These are phyloP conservation scores for Caenorhabditis plicata DNA, from an alignment of 2,888 invertebrate genomes.

Conservation along the genomic window DNA sequence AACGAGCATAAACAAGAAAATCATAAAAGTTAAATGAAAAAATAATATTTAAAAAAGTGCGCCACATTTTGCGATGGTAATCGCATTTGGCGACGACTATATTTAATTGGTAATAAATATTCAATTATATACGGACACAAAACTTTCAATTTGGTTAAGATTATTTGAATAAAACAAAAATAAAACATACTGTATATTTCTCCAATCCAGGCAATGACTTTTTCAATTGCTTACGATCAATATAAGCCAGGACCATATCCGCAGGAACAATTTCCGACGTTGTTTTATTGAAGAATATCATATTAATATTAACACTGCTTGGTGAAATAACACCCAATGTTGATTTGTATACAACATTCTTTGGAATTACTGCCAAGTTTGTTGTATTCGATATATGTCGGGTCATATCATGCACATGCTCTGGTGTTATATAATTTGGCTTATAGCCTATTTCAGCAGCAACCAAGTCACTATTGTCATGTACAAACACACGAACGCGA, in stretches of 20 bases:
- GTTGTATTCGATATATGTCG: slow-evolving; percentile 13
- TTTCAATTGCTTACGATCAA: not conserved
- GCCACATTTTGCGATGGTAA: no score
- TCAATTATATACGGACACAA: no score
- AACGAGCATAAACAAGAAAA: no score
- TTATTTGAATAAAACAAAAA: not conserved
- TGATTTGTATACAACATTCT: slow-evolving; percentile 16
- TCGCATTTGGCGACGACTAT: no score
- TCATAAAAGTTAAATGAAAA: no score
- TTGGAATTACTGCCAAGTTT: slow-evolving; percentile 13
- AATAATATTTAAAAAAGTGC: no score
- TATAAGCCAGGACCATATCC: slow-evolving; percentile 16
- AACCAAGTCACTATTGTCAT: slow-evolving; percentile 21
- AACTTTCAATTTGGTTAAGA: no score
- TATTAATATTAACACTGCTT: slow-evolving; percentile 19
- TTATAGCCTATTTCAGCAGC: slow-evolving; percentile 21
- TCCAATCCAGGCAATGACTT: slow-evolving; percentile 1
- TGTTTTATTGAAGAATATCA: slow-evolving; percentile 28
- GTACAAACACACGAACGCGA: slow-evolving; percentile 16
- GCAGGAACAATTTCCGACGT: slow-evolving; percentile 22
- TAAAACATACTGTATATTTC: not conserved
- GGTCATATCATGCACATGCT: slow-evolving; percentile 11
- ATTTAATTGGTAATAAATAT: no score
- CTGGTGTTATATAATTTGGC: slow-evolving; percentile 10
- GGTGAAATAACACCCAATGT: slow-evolving; percentile 21